These are phyloP conservation scores for Albula goreensis DNA, from an alignment of 2,113 vertebrate species.

Conservation along the genomic window DNA sequence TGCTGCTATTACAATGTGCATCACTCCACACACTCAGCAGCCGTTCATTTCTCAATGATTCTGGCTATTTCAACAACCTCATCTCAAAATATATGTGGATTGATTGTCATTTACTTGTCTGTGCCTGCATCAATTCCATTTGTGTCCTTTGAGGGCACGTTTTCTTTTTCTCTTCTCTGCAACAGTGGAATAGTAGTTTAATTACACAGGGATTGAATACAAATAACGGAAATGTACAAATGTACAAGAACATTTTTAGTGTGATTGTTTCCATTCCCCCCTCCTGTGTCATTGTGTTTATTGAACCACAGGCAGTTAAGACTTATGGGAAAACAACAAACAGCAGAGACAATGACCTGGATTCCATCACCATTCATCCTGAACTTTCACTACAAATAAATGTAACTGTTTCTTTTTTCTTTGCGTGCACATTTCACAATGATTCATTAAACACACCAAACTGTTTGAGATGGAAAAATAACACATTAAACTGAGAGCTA, in stretches of 20 bases:
- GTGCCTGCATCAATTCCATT: neutral
- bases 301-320: neutral
- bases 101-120: neutral
- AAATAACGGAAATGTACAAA: neutral
- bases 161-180: neutral
- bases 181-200: neutral
- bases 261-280: neutral
- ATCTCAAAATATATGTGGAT: neutral
- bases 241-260: neutral
- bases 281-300: neutral
- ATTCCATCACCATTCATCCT: neutral
- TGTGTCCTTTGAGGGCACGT: neutral
- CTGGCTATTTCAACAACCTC: neutral
- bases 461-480: neutral
- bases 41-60: neutral
- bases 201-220: neutral
- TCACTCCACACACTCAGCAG: neutral
- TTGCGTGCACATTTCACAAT: neutral
- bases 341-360: neutral
- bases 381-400: neutral
- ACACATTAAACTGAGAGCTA: neutral
- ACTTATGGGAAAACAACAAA: no score
- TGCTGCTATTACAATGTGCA: neutral
- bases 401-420: neutral
- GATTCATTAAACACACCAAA: neutral